phyloP scores from a whole-genome alignment of 2,797 vertebrate genomes.

The Lagocephalus sceleratus region DNA sequence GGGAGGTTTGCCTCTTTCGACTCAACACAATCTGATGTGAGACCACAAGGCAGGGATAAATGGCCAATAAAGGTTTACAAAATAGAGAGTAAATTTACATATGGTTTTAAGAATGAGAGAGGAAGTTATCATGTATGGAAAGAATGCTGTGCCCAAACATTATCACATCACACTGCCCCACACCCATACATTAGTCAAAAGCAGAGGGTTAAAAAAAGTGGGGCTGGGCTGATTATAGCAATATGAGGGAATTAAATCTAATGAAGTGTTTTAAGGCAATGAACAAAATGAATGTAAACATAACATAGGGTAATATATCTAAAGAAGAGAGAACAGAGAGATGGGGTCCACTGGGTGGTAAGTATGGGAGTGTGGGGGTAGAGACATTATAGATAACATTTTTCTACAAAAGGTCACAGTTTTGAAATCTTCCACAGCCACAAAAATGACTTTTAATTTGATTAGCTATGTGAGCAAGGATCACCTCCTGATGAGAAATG shows the following conservation, averaged over 20 bases:
- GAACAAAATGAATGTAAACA: slow-evolving; percentile 5
- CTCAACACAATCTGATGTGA: slow-evolving; percentile 36
- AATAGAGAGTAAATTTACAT: slow-evolving; percentile 30
- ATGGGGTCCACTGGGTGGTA: slow-evolving; percentile 48
- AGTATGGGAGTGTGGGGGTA: slow-evolving; percentile 63
- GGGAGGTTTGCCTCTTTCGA: slow-evolving; percentile 15
- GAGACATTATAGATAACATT: slow-evolving; percentile 77
- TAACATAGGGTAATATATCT: slow-evolving; percentile 11
- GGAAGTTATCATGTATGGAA: slow-evolving; percentile 31
- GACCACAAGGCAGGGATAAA: slow-evolving; percentile 30
- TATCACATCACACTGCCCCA: no score
- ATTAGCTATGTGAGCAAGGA: slow-evolving; percentile 69
- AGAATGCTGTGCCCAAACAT: slow-evolving; percentile 12
- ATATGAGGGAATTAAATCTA: slow-evolving; percentile 38
- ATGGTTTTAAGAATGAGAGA: slow-evolving; percentile 25
- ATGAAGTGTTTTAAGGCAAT: slow-evolving; percentile 38
- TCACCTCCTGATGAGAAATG: slow-evolving; percentile 47
- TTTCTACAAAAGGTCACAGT: slow-evolving; percentile 73
- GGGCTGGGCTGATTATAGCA: slow-evolving; percentile 40
- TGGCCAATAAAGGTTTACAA: slow-evolving; percentile 21
- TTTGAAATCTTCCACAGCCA: slow-evolving; percentile 49
- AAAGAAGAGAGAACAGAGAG: neutral
- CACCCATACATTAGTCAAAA: no score
- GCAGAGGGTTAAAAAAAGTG: slow-evolving; percentile 14
- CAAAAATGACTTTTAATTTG: slow-evolving; percentile 68